Evolutionary conservation across 2,888 invertebrate species (phyloP).

Genomic region (Cetonia aurata): DNA sequence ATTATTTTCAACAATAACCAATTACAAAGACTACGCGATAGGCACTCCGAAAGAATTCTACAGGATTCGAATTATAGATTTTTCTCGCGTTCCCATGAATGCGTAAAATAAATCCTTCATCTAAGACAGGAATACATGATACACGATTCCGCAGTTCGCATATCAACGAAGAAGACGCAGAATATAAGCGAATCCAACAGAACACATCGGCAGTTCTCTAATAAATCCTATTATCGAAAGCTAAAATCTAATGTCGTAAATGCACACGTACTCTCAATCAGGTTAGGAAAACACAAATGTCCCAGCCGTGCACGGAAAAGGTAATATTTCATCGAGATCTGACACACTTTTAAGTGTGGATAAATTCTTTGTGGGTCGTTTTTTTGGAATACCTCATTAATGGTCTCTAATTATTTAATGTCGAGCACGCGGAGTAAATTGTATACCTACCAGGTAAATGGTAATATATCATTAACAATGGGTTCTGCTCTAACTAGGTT

Average conservation of each 20-base stretch:
- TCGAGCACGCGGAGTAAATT: conserved; percentile 19
- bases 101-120: conserved; percentile 24
- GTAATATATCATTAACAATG: conserved; percentile 41
- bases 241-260: conserved; percentile 29
- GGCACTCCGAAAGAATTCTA: background rate
- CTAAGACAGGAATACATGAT: conserved; percentile 32
- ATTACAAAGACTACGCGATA: conserved; percentile 8
- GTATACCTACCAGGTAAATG: conserved; percentile 18
- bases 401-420: conserved; percentile 39
- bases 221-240: conserved; percentile 37
- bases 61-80: conserved; percentile 12
- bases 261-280: conserved; percentile 16
- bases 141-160: conserved; percentile 28
- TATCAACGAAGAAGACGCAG: conserved; percentile 14
- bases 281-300: conserved; percentile 21
- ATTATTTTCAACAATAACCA: conserved; percentile 20
- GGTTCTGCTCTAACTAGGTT: conserved; percentile 26
- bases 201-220: conserved; percentile 18
- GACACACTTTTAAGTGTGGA: conserved; percentile 34
- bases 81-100: conserved; percentile 23
- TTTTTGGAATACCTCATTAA: conserved; percentile 29
- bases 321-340: conserved; percentile 39
- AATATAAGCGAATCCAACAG: background rate
- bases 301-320: conserved; percentile 29
- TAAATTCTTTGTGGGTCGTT: conserved; percentile 25